A percentile compares a stretch with the other conserved stretches of the same genome.
These are phyloP conservation scores for Rhinichthys klamathensis DNA, from an alignment of 2,113 vertebrate species.

Conservation along the genomic window DNA sequence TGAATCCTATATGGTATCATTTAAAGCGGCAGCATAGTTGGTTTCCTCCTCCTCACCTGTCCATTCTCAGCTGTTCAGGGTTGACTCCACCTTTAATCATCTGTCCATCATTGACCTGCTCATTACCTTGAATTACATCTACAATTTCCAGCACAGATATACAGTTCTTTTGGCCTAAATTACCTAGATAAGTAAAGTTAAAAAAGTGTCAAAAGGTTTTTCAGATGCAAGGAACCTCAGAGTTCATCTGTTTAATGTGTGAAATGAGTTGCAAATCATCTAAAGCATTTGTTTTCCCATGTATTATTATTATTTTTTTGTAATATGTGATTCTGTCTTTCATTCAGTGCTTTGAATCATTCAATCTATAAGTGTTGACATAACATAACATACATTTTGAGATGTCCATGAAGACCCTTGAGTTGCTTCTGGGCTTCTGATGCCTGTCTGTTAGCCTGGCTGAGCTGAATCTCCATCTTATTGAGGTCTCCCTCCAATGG, in stretches of 20 bases:
- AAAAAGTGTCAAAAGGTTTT: not conserved
- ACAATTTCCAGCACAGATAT: not conserved
- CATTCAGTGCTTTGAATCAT: not conserved
- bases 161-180: not conserved
- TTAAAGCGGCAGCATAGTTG: not conserved
- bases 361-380: not conserved
- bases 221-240: not conserved
- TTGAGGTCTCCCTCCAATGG: constrained; percentile 77
- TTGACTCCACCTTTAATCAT: constrained; percentile 45
- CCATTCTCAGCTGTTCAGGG: constrained; percentile 6
- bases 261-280: too few relatives aligned
- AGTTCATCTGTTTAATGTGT: not conserved
- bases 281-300: too few relatives aligned
- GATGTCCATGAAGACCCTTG: constrained; percentile 70
- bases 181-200: not conserved
- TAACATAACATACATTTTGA: constrained; percentile 72
- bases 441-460: constrained; percentile 77
- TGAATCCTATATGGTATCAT: not conserved
- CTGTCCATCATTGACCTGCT: constrained; percentile 4
- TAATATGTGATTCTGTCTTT: not conserved
- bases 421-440: constrained; percentile 81
- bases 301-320: too few relatives aligned
- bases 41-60: not conserved
- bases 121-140: not conserved
- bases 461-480: constrained; percentile 79